Percentiles rank a stretch among this genome's conserved stretches.
phyloP scores from a whole-genome alignment of 2,797 vertebrate genomes.

The Gambusia yucatana region DNA sequence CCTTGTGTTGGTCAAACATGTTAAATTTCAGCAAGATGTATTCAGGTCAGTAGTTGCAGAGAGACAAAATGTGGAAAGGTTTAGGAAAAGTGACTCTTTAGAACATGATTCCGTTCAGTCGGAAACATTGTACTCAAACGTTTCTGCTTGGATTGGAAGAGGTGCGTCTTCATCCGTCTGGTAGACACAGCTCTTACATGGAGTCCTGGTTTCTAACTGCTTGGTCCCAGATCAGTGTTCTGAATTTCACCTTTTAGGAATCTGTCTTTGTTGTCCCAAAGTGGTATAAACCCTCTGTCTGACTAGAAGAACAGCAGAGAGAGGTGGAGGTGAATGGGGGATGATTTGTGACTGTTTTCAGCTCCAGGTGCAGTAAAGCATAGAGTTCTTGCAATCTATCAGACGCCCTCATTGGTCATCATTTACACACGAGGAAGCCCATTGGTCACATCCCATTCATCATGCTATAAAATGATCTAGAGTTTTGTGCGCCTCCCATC shows the following conservation, averaged over 20 bases:
- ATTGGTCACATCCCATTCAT: conserved; percentile 24
- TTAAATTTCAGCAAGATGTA: neutral
- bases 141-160: neutral
- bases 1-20: neutral
- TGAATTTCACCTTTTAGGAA: neutral
- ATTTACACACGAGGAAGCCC: conserved; percentile 31
- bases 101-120: neutral
- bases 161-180: neutral
- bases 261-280: neutral
- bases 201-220: conserved; percentile 19
- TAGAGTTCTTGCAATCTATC: conserved; percentile 17
- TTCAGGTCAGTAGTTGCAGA: neutral
- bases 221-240: neutral
- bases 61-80: neutral
- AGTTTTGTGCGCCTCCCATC: conserved; percentile 6
- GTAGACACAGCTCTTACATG: neutral
- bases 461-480: conserved; percentile 11
- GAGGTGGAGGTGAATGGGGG: neutral
- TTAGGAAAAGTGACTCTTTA: neutral
- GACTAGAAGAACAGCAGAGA: conserved; percentile 5
- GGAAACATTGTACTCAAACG: neutral
- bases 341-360: conserved; percentile 44
- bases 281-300: conserved; percentile 8
- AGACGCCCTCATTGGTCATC: conserved; percentile 51
- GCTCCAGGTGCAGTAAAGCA: conserved; percentile 24